Conservation (phyloP, 2,797 vertebrate genomes). For the Poecilia picta region DNA sequence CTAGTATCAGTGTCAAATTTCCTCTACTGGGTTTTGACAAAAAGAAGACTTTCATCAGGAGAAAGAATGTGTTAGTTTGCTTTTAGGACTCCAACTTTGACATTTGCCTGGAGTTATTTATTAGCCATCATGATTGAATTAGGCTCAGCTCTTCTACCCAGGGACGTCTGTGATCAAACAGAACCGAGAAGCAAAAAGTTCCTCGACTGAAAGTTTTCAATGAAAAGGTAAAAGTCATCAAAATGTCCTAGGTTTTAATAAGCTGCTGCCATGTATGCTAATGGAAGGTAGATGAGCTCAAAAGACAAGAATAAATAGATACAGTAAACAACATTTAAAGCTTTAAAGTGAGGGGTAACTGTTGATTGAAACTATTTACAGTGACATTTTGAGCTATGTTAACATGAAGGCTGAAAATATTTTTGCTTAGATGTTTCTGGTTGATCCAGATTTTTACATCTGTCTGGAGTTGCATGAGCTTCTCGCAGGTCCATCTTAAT, state of each 20-base stretch:
- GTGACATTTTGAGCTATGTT: not conserved
- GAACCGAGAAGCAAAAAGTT: not conserved
- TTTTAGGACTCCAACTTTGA: not conserved
- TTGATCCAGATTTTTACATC: not conserved
- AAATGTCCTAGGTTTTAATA: not conserved
- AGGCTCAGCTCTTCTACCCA: not conserved
- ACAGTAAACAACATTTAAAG: not conserved
- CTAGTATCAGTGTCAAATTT: not conserved
- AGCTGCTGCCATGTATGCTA: not conserved
- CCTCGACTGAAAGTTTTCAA: not conserved
- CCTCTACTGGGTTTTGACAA: not conserved
- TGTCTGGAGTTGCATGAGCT: not conserved
- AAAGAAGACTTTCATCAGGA: not conserved
- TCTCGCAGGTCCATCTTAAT: not conserved
- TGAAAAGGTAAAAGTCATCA: not conserved
- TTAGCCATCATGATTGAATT: not conserved
- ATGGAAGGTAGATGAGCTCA: not conserved
- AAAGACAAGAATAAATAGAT: not conserved
- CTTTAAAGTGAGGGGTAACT: not conserved
- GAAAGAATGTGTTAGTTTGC: not conserved
- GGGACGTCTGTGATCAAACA: not conserved
- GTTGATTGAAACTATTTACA: not conserved
- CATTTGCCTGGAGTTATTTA: conserved; percentile 6
- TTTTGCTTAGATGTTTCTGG: not conserved
- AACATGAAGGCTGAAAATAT: not conserved